Conservation (phyloP, 2,888 invertebrate genomes). For the Drosophila emarginata region DNA sequence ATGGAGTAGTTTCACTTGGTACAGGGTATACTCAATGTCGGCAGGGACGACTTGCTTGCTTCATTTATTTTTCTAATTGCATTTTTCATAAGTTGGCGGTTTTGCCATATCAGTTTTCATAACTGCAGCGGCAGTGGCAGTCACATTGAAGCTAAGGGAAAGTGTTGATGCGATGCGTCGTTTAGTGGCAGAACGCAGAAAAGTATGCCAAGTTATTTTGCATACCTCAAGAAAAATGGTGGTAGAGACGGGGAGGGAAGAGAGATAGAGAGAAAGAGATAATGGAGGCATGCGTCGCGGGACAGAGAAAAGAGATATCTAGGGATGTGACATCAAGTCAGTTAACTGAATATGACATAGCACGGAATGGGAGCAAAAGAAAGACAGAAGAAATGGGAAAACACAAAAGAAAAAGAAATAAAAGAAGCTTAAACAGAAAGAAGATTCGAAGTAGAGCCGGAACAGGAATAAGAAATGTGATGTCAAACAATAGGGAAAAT, state of each 20-base stretch:
- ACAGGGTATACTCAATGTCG: too few relatives aligned
- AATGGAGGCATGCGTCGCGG: not conserved
- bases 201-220: slow-evolving; percentile 51
- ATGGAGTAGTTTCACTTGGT: too few relatives aligned
- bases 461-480: too few relatives aligned
- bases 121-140: not conserved
- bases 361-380: not conserved
- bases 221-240: not conserved
- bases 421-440: too few relatives aligned
- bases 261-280: not conserved
- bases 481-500: too few relatives aligned
- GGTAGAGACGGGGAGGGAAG: not conserved
- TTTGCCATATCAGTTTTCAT: not conserved
- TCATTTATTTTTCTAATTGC: not conserved
- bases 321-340: slow-evolving; percentile 23
- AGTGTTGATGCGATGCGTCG: slow-evolving; percentile 1
- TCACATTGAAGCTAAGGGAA: slow-evolving; percentile 3
- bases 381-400: not conserved
- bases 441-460: too few relatives aligned
- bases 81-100: not conserved
- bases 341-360: slow-evolving; percentile 18
- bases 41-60: too few relatives aligned
- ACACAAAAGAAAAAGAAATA: slow-evolving; percentile 19
- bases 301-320: not conserved
- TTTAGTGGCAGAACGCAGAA: slow-evolving; percentile 19